Percentiles rank a stretch among this genome's conserved stretches.
phyloP scores from a whole-genome alignment of 2,888 invertebrate species.

The Cetonia aurata region DNA sequence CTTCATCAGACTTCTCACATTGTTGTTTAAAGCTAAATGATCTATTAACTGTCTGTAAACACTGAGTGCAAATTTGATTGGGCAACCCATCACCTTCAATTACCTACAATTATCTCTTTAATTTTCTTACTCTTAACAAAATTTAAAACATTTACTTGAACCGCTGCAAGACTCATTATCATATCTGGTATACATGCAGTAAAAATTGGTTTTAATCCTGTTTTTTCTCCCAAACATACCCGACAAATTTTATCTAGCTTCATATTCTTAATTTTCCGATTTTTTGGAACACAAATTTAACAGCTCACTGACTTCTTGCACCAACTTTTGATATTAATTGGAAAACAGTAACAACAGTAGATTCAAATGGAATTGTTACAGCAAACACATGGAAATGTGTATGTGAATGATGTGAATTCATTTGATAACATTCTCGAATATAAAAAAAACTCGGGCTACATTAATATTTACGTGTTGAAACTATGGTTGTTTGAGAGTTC shows the following conservation, averaged over 20 bases:
- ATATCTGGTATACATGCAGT: slow-evolving; percentile 64
- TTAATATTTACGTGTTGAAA: too few species aligned
- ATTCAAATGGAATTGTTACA: too few species aligned
- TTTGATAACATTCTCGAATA: too few species aligned
- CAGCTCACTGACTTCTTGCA: too few species aligned
- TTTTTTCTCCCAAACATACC: slow-evolving; percentile 63
- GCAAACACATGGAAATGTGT: too few species aligned
- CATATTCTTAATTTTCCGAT: slow-evolving; percentile 52
- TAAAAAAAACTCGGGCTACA: too few species aligned
- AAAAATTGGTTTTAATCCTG: slow-evolving; percentile 62
- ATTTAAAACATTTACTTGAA: slow-evolving; percentile 58
- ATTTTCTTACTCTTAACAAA: slow-evolving; percentile 1
- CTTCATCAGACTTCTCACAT: slow-evolving; percentile 64
- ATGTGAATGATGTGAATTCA: too few species aligned
- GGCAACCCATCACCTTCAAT: slow-evolving; percentile 65
- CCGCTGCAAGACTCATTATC: slow-evolving; percentile 64
- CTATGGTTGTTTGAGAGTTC: too few species aligned
- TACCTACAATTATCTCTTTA: slow-evolving; percentile 55
- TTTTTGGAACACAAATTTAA: too few species aligned
- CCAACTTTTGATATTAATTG: too few species aligned
- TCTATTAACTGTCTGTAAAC: slow-evolving; percentile 62
- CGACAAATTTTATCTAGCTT: slow-evolving; percentile 64
- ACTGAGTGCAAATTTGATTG: slow-evolving; percentile 63
- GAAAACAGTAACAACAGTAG: too few species aligned
- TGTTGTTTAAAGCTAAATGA: slow-evolving; percentile 64